phyloP scores from a whole-genome alignment of 2,888 invertebrate genomes.

The Escarpia spicata region DNA sequence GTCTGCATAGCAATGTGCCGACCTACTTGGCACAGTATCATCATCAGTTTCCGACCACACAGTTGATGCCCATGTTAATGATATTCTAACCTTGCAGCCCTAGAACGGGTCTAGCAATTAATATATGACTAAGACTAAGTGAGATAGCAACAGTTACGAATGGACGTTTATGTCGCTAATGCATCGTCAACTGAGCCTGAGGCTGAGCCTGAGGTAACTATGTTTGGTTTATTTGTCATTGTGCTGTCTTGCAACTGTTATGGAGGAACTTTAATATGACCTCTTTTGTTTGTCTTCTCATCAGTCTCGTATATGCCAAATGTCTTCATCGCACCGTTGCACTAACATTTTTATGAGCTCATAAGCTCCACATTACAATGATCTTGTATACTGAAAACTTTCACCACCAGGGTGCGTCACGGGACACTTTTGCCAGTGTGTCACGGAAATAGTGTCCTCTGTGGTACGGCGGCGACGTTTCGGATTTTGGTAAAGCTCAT shows the following conservation, averaged over 20 bases:
- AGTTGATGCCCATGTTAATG: not conserved
- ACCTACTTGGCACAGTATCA: not conserved
- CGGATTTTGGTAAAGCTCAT: too few species aligned
- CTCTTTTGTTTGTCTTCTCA: not conserved
- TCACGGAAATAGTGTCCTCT: too few species aligned
- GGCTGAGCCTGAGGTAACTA: not conserved
- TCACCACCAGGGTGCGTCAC: too few species aligned
- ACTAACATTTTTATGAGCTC: too few species aligned
- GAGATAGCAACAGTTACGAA: not conserved
- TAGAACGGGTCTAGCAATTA: not conserved
- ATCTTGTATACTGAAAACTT: too few species aligned
- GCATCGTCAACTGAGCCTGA: not conserved
- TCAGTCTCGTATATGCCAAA: not conserved
- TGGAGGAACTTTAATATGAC: not conserved
- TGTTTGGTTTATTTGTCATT: not conserved
- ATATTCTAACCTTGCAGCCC: not conserved
- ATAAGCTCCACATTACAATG: too few species aligned
- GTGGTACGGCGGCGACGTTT: too few species aligned
- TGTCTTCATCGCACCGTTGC: too few species aligned
- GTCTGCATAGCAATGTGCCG: not conserved
- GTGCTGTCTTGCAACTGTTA: not conserved
- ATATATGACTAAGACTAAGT: not conserved
- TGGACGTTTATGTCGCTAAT: not conserved
- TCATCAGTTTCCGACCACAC: not conserved
- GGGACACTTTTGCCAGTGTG: too few species aligned